These are phyloP conservation scores for Mamestra brassicae DNA, from an alignment of 2,888 invertebrate genomes.

Conservation along the genomic window DNA sequence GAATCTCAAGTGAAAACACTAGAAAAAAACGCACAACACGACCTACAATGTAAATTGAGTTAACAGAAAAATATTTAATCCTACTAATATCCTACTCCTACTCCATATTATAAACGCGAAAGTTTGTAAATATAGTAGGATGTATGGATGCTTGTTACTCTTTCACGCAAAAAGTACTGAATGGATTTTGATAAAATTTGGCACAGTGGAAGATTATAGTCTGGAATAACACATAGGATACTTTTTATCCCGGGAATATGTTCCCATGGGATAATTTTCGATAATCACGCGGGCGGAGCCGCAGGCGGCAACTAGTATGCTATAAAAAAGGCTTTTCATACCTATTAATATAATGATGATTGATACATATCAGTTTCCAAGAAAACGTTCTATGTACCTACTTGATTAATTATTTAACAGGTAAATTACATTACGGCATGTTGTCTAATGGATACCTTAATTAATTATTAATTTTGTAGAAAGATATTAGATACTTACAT, in stretches of 20 bases:
- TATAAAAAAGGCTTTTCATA: not conserved
- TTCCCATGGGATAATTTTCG: too few relatives aligned
- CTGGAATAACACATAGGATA: too few relatives aligned
- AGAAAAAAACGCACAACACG: not conserved
- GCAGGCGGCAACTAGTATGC: too few relatives aligned
- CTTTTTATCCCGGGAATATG: too few relatives aligned
- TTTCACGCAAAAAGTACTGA: too few relatives aligned
- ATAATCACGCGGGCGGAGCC: too few relatives aligned
- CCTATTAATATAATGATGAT: not conserved
- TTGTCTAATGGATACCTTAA: conserved; percentile 14
- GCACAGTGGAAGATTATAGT: too few relatives aligned
- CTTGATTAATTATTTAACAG: conserved; percentile 1
- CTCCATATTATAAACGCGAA: too few relatives aligned
- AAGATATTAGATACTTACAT: not conserved
- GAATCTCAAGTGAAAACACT: not conserved
- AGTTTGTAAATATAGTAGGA: too few relatives aligned
- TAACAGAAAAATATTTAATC: not conserved
- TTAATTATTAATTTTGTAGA: conserved; percentile 26
- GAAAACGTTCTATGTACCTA: not conserved
- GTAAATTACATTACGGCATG: not conserved
- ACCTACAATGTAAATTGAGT: not conserved
- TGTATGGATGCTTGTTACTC: too few relatives aligned
- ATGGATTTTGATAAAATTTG: too few relatives aligned
- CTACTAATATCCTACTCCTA: too few relatives aligned
- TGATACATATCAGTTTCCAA: conserved; percentile 1